phyloP scores from a whole-genome alignment of 1,140 invertebrate genomes.

The Tribolium castaneum region DNA sequence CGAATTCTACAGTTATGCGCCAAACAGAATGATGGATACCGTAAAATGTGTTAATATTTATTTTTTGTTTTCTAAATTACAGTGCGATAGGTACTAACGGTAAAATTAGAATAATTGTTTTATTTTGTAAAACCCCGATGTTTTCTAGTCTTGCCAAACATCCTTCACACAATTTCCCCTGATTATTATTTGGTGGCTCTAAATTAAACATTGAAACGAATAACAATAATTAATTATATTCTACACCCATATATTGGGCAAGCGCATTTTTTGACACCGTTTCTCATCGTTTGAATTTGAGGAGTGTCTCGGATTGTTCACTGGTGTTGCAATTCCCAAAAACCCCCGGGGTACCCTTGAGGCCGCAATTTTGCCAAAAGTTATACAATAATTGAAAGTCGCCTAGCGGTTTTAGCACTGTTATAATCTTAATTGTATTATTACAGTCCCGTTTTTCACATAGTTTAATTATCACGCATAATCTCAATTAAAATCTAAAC shows the following conservation, averaged over 20 bases:
- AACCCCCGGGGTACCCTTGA: neutral
- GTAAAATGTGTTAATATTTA: neutral
- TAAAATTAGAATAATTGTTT: neutral
- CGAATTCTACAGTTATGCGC: conserved; percentile 5
- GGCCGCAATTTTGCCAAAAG: neutral
- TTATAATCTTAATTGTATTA: conserved; percentile 30
- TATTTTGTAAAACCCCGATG: neutral
- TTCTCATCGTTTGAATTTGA: conserved; percentile 9
- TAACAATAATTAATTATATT: neutral
- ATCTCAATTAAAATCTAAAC: conserved; percentile 11
- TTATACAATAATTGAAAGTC: conserved; percentile 27
- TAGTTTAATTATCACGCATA: conserved; percentile 3
- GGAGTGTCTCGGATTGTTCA: conserved; percentile 4
- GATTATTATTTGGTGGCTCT: neutral
- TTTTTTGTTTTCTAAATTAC: neutral
- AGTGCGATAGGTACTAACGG: neutral
- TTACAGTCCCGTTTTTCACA: conserved; percentile 26
- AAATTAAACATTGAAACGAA: neutral
- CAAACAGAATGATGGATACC: neutral
- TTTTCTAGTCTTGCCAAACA: conserved; percentile 11
- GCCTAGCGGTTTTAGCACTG: neutral
- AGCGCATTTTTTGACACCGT: neutral
- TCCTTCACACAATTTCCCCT: conserved; percentile 1
- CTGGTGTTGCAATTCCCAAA: neutral
- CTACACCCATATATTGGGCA: conserved; percentile 16